These are phyloP conservation scores for Drosophila koepferae DNA, from an alignment of 2,888 invertebrate genomes.

Conservation along the genomic window DNA sequence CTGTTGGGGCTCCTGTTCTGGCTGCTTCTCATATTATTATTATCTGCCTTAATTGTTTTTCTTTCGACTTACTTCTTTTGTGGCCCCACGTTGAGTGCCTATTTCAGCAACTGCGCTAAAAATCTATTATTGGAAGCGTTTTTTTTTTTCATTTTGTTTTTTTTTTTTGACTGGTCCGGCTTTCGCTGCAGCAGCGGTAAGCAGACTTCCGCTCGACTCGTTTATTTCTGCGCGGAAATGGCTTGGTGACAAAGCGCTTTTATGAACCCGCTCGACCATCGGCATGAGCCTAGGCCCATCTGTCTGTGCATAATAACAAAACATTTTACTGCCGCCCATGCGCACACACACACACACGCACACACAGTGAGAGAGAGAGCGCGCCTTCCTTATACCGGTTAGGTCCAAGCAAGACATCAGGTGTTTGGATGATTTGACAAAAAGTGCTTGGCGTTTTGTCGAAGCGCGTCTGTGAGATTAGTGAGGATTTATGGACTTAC, in stretches of 20 bases:
- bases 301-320: conserved; percentile 60
- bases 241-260: conserved; percentile 73
- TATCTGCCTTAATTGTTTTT: conserved; percentile 79
- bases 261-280: conserved; percentile 66
- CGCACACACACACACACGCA: conserved; percentile 6
- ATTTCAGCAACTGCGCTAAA: conserved; percentile 68
- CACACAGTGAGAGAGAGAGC: neutral
- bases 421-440: conserved; percentile 82
- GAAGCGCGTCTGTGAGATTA: conserved; percentile 72
- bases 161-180: neutral
- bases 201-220: conserved; percentile 24
- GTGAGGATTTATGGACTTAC: conserved; percentile 79
- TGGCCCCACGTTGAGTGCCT: conserved; percentile 37
- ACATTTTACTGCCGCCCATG: conserved; percentile 36
- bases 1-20: conserved; percentile 25
- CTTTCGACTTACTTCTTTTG: conserved; percentile 65
- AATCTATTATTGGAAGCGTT: conserved; percentile 68
- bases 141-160: conserved; percentile 8
- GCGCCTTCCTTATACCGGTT: conserved; percentile 15
- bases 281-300: conserved; percentile 48
- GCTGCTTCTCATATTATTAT: conserved; percentile 69
- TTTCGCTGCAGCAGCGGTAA: conserved; percentile 16
- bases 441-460: conserved; percentile 78
- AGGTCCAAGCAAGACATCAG: conserved; percentile 77
- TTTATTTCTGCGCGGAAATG: conserved; percentile 73